Evolutionary conservation across 2,113 vertebrate species (phyloP).

Genomic region (Nesoenas mayeri): DNA sequence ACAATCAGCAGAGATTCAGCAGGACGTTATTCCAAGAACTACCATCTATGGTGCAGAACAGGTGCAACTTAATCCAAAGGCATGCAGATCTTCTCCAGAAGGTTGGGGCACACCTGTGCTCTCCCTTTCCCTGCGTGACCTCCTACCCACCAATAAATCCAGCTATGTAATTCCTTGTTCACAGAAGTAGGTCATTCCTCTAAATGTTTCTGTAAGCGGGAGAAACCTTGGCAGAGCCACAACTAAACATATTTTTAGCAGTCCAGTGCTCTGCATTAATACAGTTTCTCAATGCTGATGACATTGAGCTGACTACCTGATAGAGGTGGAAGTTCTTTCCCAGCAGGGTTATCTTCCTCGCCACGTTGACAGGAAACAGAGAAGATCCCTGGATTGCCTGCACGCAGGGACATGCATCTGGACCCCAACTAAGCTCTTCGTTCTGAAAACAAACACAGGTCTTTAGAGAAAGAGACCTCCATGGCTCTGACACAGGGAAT

Average conservation of each 20-base stretch:
- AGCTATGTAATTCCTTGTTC: neutral
- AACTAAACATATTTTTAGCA: neutral
- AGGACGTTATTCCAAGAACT: neutral
- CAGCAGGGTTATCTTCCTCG: slow-evolving; percentile 85
- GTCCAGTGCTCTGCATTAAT: neutral
- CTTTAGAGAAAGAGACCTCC: neutral
- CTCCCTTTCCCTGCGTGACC: neutral
- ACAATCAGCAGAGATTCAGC: neutral
- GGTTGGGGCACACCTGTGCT: neutral
- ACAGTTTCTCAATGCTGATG: neutral
- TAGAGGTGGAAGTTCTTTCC: slow-evolving; percentile 91
- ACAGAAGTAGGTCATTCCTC: neutral
- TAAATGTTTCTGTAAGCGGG: neutral
- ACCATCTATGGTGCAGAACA: neutral
- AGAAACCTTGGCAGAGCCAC: neutral
- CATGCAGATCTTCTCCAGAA: neutral
- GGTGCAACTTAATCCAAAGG: neutral
- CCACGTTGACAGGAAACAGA: slow-evolving; percentile 84
- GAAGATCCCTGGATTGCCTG: slow-evolving; percentile 85
- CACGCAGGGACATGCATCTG: slow-evolving; percentile 91
- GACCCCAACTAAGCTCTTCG: slow-evolving; percentile 81
- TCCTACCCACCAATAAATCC: neutral
- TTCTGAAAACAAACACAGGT: slow-evolving; percentile 64
- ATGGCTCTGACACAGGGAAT: neutral
- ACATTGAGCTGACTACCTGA: slow-evolving; percentile 76